These are phyloP conservation scores for Ladona fulva DNA, from an alignment of 1,140 invertebrate species.

Conservation along the genomic window DNA sequence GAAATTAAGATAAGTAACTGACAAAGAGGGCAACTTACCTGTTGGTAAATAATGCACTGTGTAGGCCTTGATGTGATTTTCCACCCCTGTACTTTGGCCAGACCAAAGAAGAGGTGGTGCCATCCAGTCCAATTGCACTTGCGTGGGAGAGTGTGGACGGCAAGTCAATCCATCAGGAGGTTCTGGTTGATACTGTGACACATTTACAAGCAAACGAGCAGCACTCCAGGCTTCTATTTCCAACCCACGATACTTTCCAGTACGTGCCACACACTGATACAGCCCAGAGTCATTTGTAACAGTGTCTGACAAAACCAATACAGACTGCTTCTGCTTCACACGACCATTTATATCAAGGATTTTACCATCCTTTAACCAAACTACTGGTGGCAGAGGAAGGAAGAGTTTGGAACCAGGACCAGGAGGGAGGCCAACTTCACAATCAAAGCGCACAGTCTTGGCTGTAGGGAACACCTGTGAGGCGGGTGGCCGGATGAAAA, in stretches of 20 bases:
- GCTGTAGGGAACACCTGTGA: constrained; percentile 51
- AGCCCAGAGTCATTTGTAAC: constrained; percentile 57
- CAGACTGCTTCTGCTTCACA: constrained; percentile 42
- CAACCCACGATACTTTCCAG: background rate
- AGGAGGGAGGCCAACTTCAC: constrained; percentile 54
- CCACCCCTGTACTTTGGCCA: constrained; percentile 30
- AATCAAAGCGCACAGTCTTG: constrained; percentile 58
- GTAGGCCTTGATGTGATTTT: constrained; percentile 46
- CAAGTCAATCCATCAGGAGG: constrained; percentile 49
- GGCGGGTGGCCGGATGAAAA: constrained; percentile 45
- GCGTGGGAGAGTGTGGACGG: constrained; percentile 41
- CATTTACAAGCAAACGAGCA: constrained; percentile 44
- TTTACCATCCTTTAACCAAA: constrained; percentile 61
- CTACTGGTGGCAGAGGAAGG: constrained; percentile 25
- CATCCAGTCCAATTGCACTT: constrained; percentile 47
- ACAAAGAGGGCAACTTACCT: constrained; percentile 34
- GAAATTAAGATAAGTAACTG: background rate
- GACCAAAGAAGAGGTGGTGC: constrained; percentile 30
- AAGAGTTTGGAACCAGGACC: constrained; percentile 42
- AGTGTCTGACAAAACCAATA: constrained; percentile 54
- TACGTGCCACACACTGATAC: constrained; percentile 64
- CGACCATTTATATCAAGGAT: constrained; percentile 47
- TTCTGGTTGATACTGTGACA: constrained; percentile 42
- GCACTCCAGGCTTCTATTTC: constrained; percentile 45
- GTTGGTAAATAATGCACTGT: constrained; percentile 51